A percentile compares a stretch with the other conserved stretches of the same genome.
These are phyloP conservation scores for Smutsia gigantea DNA, from an alignment of 2,797 vertebrate genomes.

Conservation along the genomic window DNA sequence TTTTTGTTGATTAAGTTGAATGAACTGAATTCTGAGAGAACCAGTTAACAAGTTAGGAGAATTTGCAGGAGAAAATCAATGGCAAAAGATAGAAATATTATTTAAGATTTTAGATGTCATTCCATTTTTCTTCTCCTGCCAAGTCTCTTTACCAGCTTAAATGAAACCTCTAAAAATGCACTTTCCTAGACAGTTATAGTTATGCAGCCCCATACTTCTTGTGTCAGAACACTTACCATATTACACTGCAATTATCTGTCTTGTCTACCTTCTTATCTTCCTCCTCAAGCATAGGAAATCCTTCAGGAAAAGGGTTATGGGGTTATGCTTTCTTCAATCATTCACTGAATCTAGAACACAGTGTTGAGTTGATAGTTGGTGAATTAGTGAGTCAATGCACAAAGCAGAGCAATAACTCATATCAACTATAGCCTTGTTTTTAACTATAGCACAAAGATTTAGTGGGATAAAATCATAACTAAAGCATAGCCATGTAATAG, in stretches of 20 bases:
- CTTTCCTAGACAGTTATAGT: background rate
- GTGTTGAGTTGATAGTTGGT: background rate
- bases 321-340: background rate
- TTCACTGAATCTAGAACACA: background rate
- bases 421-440: background rate
- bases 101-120: background rate
- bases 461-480: background rate
- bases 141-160: background rate
- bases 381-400: background rate
- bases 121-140: background rate
- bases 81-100: background rate
- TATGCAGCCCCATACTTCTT: background rate
- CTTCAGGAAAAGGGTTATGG: background rate
- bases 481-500: background rate
- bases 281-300: background rate
- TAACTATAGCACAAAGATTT: background rate
- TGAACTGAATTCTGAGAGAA: constrained; percentile 25
- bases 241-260: background rate
- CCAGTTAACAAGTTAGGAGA: background rate
- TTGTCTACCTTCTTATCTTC: background rate
- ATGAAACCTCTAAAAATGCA: background rate
- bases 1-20: constrained; percentile 10
- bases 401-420: background rate
- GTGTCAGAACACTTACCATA: background rate
- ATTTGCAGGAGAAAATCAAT: constrained; percentile 5